Base-by-base conservation (phyloP, 2,888 invertebrate species). In the Erynnis tages region DNA sequence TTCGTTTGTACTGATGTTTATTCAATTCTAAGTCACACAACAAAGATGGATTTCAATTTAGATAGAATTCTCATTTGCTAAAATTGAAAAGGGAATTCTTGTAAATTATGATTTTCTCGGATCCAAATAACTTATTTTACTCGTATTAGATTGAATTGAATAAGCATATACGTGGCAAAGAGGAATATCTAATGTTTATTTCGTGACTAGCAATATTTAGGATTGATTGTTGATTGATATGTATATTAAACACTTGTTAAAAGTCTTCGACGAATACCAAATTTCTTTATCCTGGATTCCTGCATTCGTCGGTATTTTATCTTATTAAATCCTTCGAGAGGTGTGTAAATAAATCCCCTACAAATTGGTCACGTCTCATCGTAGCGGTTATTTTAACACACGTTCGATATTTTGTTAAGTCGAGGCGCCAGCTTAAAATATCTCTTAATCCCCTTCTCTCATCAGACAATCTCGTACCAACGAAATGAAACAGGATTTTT, bases 321-420 rank as follows among this genome's bases (percentile, higher is more conserved):
- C 27, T 16, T 38, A 29, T 47, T 29, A 48, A 48, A 48, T 48
- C 48, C 38, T 48, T 13, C 17, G 44, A 19, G 45, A 40, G 32
- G 45, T 53, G 45, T 13, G 53, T 53, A 53, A 53, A 53, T 53
- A 53, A 53, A 53, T 53, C 53, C 52, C 45, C 11, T 17, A 53
- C 45, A 53, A 53, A 53, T 45, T 53, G 53, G 45, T 53, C 45
- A 40, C 53, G 38, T 53, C 45, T 45, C 19, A 32, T 16, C 45
- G 25, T 32, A 53, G 30, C 17, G 35, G 38, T 48, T 48, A 48
- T 48, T 48, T 48, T 30, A 48, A 38, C 35, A 17, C 37, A n/a
- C 11, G n/a, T n/a, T n/a, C n/a, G n/a, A 30, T 48, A 38, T 48
- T 48, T 38, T 2, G 13, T 48, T 30, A 48, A 38, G 17, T 7